Evolutionary conservation across 2,888 invertebrate species (phyloP).

Genomic region (Lasioglossum zephyrum): DNA sequence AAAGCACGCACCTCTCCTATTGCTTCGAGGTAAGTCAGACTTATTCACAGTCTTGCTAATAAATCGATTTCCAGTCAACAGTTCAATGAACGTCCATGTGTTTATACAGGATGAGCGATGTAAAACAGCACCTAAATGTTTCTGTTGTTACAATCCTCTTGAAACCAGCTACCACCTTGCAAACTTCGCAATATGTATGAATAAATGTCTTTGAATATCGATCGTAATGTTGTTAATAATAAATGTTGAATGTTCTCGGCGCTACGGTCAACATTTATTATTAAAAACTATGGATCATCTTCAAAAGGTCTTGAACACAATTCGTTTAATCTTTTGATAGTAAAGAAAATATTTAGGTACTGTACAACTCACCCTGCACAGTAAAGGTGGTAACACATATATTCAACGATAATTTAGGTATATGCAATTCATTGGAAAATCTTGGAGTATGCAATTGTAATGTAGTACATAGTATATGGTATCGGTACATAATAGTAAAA

Average conservation of each 20-base stretch:
- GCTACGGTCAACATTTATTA: too few relatives aligned
- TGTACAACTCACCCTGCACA: not conserved
- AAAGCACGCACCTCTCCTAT: constrained; percentile 55
- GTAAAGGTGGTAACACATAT: not conserved
- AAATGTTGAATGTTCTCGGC: too few relatives aligned
- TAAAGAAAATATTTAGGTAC: not conserved
- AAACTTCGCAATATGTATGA: not conserved
- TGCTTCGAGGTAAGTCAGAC: constrained; percentile 69
- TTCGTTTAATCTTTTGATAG: not conserved
- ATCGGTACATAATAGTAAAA: constrained; percentile 28
- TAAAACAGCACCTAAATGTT: not conserved
- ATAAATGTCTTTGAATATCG: too few relatives aligned
- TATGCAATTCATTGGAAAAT: constrained; percentile 6
- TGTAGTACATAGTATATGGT: constrained; percentile 23
- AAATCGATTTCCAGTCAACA: constrained; percentile 4
- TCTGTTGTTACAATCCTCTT: not conserved
- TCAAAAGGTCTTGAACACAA: not conserved
- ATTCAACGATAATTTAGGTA: constrained; percentile 9
- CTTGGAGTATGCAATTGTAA: constrained; percentile 6
- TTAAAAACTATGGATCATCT: not conserved
- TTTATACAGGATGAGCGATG: not conserved
- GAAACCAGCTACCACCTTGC: not conserved
- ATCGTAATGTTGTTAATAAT: too few relatives aligned
- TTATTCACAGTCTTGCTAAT: not conserved
- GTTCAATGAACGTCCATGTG: constrained; percentile 23